Base-by-base conservation (phyloP, 2,888 invertebrate species). In the Erebia ligea region DNA sequence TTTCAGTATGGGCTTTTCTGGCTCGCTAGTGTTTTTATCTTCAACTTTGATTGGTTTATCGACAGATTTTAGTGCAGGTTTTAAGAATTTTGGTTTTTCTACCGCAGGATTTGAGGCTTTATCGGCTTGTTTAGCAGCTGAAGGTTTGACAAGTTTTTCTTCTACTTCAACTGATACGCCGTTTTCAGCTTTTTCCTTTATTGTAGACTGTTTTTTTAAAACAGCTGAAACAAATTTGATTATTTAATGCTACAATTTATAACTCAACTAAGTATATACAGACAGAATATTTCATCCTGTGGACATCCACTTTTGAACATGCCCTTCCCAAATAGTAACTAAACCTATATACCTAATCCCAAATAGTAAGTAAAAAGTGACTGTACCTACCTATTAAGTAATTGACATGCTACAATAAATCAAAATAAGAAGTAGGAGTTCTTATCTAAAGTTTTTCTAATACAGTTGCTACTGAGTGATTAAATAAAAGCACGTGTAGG, bases 201-300 rank as follows among this genome's bases (percentile, higher is more conserved):
- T 82, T n/a, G 93, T 92, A 0, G 92, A 67, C 77, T 94, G 93
- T 72, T 94, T 93, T 75, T 90, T 93, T 67, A 93, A 80, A 50
- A 84, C 86, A 59, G 93, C 94, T 93, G 88, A 67, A 72, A 72
- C 15, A 9, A 67, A 66, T 15, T 42, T 45, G 5, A 0, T 42
- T 42, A 61, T n/a, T 45, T 42, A 15, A 17, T 17, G 9, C 11
- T 61, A 19, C 13, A 21, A 9, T 50, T 50, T n/a, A 50, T 50
- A 50, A n/a, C 50, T 50, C n/a, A n/a, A 25, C 25, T 25, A 3
- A 25, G 25, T 4, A 25, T 25, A n/a, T 21, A 21, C 21, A 21
- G 21, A 21, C n/a, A n/a, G n/a, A n/a, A n/a, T 21, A 21, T 21
- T 21, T 21, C 21, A 21, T 21, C 2, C 1, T 21, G n/a, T n/a